Conservation (phyloP, 2,888 invertebrate species). For the Heliconius charithonia region DNA sequence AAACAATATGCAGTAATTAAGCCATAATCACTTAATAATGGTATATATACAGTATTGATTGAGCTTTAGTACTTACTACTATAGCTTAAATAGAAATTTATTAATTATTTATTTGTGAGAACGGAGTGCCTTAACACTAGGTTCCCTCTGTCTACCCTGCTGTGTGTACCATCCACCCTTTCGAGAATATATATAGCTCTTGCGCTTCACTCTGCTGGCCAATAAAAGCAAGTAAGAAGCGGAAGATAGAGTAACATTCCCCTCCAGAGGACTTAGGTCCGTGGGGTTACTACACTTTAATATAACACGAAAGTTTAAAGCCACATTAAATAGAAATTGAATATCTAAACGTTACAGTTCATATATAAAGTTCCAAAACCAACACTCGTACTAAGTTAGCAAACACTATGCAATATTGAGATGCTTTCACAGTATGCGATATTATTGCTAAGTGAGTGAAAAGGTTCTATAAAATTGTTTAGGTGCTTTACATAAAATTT, state of each 20-base stretch:
- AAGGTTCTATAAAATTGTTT: neutral
- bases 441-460: constrained; percentile 4
- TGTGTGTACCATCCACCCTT: too few species aligned
- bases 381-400: constrained; percentile 10
- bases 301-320: neutral
- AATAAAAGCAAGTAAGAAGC: too few species aligned
- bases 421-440: neutral
- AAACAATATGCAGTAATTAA: neutral
- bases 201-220: too few species aligned
- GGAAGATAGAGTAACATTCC: too few species aligned
- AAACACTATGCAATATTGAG: constrained; percentile 12
- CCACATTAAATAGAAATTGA: constrained; percentile 15
- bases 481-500: neutral
- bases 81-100: neutral
- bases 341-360: constrained; percentile 16
- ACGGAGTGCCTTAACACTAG: too few species aligned
- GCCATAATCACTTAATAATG: neutral
- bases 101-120: neutral
- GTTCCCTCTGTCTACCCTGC: too few species aligned
- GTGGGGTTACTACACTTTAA: neutral
- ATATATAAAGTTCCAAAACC: constrained; percentile 17
- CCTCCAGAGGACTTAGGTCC: too few species aligned
- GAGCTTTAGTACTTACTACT: neutral
- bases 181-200: too few species aligned
- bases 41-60: neutral